Evolutionary conservation across 35 echinoderm and acorn worm species (phyloP), one percentile per base, ranked within the genome.

Genomic region (Patiria miniata): DNA sequence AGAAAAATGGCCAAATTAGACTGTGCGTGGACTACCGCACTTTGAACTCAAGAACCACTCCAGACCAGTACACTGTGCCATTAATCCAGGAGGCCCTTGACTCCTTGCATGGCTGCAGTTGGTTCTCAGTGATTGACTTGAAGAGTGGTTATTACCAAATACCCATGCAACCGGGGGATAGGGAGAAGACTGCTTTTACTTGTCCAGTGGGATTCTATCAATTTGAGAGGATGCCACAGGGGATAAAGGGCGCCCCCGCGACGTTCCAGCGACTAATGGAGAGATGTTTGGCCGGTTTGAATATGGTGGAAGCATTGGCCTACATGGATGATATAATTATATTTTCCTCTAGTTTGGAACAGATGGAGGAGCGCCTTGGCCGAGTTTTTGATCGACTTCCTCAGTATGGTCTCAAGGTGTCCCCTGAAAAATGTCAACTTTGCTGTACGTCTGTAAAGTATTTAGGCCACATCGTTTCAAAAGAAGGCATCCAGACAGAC

Each of bases 231-330:
- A 85, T 90, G 88, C 68, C 89, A 32, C 69, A 78, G 54, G 82
- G 89, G 2, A 30, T 91, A 77, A 91, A 91, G 39, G 82, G 82
- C n/a, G 89, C 89, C 1, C 89, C 89, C 1, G 81, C 89, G 8
- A 91, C 89, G 32, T 91, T 91, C 54, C 81, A 85, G 38, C 50
- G 89, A 44, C n/a, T 91, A 2, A 91, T 91, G 89, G 82, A 85
- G 51, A 51, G 19, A 0, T 91, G 81, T 34, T 29, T 91, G 81
- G 76, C 82, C 33, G 82, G 89, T 8, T 5, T 91, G 28, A 85
- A 91, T 36, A 76, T 85, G 39, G 38, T 40, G 1, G 89, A 91
- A 54, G 73, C 39, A 1, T 39, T 91, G 28, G 82, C 79, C 7
- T 85, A 91, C 65, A 85, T 91, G 82, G 88, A 91, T 78, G 89